Percentiles rank a stretch among this genome's conserved stretches.
These are phyloP conservation scores for Hololepta plana DNA, from an alignment of 2,888 invertebrate genomes.

Conservation along the genomic window DNA sequence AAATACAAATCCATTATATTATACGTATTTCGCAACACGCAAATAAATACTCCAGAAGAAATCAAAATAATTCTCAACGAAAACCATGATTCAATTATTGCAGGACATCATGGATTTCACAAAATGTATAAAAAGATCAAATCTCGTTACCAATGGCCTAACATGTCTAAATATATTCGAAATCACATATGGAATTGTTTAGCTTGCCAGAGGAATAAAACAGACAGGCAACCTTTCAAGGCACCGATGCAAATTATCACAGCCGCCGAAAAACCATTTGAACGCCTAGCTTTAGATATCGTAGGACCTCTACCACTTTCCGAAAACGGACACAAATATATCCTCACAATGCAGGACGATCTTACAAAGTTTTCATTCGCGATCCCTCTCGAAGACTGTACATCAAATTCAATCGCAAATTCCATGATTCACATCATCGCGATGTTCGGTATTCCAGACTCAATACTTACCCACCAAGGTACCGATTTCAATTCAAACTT, in stretches of 20 bases:
- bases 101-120: constrained; percentile 8
- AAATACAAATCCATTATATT: no score
- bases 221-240: constrained; percentile 9
- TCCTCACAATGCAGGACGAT: constrained; percentile 17
- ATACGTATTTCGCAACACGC: no score
- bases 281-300: constrained; percentile 15
- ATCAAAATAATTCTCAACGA: constrained; percentile 4
- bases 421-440: constrained; percentile 11
- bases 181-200: constrained; percentile 9
- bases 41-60: not conserved
- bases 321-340: constrained; percentile 13
- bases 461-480: constrained; percentile 12
- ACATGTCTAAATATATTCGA: constrained; percentile 9
- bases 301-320: constrained; percentile 15
- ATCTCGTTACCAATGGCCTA: constrained; percentile 8
- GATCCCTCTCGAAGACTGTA: constrained; percentile 15
- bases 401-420: constrained; percentile 15
- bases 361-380: constrained; percentile 17
- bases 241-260: constrained; percentile 18
- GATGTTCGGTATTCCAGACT: constrained; percentile 10
- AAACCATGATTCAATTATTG: constrained; percentile 6
- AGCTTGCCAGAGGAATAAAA: constrained; percentile 15
- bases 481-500: constrained; percentile 11
- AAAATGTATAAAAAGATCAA: constrained; percentile 8
- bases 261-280: constrained; percentile 14